Conservation (phyloP, 2,888 invertebrate species). For the Chrysodeixis includens region DNA sequence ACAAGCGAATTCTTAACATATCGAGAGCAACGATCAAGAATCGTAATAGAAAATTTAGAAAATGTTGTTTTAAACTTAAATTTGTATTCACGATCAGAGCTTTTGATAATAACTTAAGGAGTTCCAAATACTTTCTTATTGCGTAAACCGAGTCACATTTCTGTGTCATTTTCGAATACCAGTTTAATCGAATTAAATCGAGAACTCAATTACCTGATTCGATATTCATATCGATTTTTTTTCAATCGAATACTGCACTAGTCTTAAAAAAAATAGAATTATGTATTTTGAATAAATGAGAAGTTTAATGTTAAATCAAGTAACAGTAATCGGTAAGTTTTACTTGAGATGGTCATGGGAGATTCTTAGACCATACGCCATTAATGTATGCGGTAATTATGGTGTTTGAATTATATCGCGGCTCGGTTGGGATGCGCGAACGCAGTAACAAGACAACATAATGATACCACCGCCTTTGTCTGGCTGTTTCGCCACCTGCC, state of each 20-base stretch:
- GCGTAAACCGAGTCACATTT: background rate
- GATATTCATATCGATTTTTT: slow-evolving; percentile 16
- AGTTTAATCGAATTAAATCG: slow-evolving; percentile 22
- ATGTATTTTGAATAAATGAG: slow-evolving; percentile 32
- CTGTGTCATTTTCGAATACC: slow-evolving; percentile 5
- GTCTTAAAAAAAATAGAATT: slow-evolving; percentile 18
- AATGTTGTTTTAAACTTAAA: background rate
- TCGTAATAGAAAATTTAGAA: background rate
- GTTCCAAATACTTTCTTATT: slow-evolving; percentile 3
- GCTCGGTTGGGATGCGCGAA: slow-evolving; percentile 77
- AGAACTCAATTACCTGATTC: slow-evolving; percentile 13
- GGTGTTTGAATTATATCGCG: slow-evolving; percentile 80
- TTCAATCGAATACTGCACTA: slow-evolving; percentile 25
- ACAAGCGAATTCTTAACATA: background rate
- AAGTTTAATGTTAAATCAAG: slow-evolving; percentile 36
- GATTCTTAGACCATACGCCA: slow-evolving; percentile 67
- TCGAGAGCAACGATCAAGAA: background rate
- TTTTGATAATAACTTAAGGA: slow-evolving; percentile 4
- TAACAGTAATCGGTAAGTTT: slow-evolving; percentile 44
- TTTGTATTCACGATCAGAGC: slow-evolving; percentile 2
- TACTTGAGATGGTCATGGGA: slow-evolving; percentile 64
- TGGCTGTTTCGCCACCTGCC: slow-evolving; percentile 88
- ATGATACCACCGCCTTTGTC: slow-evolving; percentile 86
- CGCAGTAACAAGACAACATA: slow-evolving; percentile 88
- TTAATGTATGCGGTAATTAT: slow-evolving; percentile 84